Conservation (phyloP, 37 sponge, comb jelly and placozoan genomes). For the Oscarella lobularis region DNA sequence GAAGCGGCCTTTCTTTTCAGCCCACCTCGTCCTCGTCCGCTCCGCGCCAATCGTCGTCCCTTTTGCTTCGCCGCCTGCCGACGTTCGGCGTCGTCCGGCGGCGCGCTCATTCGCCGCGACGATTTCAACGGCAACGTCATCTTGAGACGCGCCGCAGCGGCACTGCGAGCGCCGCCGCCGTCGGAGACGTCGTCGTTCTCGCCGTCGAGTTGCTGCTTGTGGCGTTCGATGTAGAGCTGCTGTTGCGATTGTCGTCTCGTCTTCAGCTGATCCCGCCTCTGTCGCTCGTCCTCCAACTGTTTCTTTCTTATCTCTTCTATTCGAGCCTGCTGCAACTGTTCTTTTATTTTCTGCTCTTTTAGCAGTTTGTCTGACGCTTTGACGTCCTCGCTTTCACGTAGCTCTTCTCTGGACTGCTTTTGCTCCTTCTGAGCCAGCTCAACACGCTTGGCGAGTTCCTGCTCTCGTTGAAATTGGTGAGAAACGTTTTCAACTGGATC, state of each 20-base stretch:
- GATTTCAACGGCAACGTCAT: too few species aligned
- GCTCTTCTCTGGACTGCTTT: neutral
- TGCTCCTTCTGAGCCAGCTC: neutral
- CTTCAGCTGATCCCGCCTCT: neutral
- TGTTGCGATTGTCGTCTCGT: neutral
- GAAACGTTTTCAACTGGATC: neutral
- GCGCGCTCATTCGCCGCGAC: too few species aligned
- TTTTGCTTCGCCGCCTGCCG: too few species aligned
- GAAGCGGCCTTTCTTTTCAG: neutral
- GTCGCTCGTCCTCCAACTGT: constrained; percentile 14
- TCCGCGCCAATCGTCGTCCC: too few species aligned
- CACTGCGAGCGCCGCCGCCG: neutral
- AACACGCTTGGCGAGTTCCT: neutral
- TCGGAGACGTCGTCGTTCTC: neutral
- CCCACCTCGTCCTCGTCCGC: too few species aligned
- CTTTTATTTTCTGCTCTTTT: neutral
- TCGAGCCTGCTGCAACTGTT: constrained; percentile 16
- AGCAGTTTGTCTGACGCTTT: neutral
- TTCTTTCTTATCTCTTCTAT: constrained; percentile 30
- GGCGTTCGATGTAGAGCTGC: neutral
- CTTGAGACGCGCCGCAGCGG: too few species aligned
- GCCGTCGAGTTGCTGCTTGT: neutral
- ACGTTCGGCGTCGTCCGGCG: too few species aligned
- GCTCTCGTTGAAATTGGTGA: neutral
- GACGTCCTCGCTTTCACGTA: neutral